Percentiles rank a stretch among this genome's conserved stretches.
Conservation (phyloP, 2,113 vertebrate species). For the Mungos mungo region DNA sequence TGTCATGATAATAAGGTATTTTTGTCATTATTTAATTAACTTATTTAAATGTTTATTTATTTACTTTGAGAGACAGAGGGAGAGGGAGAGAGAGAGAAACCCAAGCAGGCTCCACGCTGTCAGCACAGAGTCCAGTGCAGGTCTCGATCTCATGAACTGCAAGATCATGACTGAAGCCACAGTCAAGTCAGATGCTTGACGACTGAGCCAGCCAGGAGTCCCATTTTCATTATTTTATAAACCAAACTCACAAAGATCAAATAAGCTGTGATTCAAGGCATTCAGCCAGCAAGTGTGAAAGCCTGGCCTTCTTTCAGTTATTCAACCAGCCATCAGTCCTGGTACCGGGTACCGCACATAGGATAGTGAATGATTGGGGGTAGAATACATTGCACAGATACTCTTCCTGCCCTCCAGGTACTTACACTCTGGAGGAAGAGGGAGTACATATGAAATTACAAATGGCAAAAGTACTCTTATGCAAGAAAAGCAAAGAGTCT, state of each 20-base stretch:
- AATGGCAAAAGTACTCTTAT: rapidly evolving
- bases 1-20: background rate
- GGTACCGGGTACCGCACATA: background rate
- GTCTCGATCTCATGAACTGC: too few relatives aligned
- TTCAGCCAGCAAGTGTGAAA: background rate
- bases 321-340: background rate
- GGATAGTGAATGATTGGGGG: too few relatives aligned
- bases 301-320: background rate
- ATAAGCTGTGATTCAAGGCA: too few relatives aligned
- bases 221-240: background rate
- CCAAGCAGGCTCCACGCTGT: too few relatives aligned
- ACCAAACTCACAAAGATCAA: background rate
- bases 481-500: background rate
- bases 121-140: too few relatives aligned
- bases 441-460: background rate
- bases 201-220: too few relatives aligned
- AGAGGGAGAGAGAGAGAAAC: too few relatives aligned
- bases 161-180: too few relatives aligned
- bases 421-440: background rate
- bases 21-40: background rate
- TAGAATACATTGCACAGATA: background rate
- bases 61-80: too few relatives aligned
- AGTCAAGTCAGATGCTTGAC: too few relatives aligned
- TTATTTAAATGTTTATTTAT: too few relatives aligned
- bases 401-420: background rate